Evolutionary conservation across 1,140 invertebrate species (phyloP).

Genomic region (Campoletis sonorensis): DNA sequence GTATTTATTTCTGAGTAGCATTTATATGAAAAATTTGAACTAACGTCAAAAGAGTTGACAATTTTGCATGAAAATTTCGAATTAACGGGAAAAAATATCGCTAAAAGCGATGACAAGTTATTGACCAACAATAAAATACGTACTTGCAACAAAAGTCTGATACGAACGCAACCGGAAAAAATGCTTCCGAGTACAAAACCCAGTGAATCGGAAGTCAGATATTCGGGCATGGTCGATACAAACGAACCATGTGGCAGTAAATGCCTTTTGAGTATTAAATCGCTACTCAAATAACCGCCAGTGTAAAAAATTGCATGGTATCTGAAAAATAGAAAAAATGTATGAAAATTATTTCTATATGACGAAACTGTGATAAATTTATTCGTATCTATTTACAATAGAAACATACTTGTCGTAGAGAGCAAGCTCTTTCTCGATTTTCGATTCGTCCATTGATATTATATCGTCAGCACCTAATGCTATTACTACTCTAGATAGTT

Average conservation of each 20-base stretch:
- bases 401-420: constrained; percentile 67
- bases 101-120: not conserved
- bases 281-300: constrained; percentile 69
- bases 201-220: constrained; percentile 78
- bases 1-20: too few relatives aligned
- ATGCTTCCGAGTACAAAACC: constrained; percentile 76
- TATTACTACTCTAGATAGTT: constrained; percentile 76
- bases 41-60: too few relatives aligned
- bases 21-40: too few relatives aligned
- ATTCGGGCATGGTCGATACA: constrained; percentile 75
- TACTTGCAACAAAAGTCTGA: constrained; percentile 74
- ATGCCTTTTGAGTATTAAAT: constrained; percentile 72
- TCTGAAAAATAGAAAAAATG: constrained; percentile 60
- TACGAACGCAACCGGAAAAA: constrained; percentile 74
- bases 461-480: constrained; percentile 79
- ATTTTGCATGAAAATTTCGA: too few relatives aligned
- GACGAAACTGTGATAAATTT: too few relatives aligned
- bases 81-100: too few relatives aligned
- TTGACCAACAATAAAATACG: constrained; percentile 40
- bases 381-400: not conserved
- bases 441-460: constrained; percentile 72
- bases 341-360: constrained; percentile 11
- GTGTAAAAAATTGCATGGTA: constrained; percentile 80
- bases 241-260: constrained; percentile 75
- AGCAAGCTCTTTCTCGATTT: constrained; percentile 71